A percentile compares a stretch with the other conserved stretches of the same genome.
Conservation (phyloP, 1,140 invertebrate genomes). For the Psilanteris sp. region DNA sequence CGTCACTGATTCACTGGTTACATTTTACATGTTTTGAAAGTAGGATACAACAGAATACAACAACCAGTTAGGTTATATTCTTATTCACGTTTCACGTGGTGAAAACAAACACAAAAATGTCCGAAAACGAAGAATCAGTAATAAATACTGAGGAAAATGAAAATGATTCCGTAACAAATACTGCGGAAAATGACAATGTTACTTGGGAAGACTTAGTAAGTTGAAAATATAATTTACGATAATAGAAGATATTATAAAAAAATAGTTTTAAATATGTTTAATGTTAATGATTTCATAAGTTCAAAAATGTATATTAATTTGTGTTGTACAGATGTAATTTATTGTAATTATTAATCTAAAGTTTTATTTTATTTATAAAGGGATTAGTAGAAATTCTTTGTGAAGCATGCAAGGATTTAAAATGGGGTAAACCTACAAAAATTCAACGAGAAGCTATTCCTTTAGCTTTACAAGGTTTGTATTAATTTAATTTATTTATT, state of each 20-base stretch:
- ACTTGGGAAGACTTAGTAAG: slow-evolving; percentile 84
- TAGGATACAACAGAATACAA: no score
- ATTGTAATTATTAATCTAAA: no score
- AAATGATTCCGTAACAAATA: slow-evolving; percentile 5
- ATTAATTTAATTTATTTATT: slow-evolving; percentile 2
- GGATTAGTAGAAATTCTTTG: slow-evolving; percentile 95
- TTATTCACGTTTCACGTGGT: no score
- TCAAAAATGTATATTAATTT: no score
- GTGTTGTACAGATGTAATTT: no score
- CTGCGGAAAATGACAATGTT: slow-evolving; percentile 38
- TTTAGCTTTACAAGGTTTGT: slow-evolving; percentile 88
- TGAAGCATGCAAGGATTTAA: slow-evolving; percentile 93
- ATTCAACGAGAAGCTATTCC: slow-evolving; percentile 97
- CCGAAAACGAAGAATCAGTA: slow-evolving; percentile 2
- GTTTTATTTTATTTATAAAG: slow-evolving; percentile 77
- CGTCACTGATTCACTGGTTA: no score
- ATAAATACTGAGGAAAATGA: background rate
- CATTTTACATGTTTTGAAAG: no score
- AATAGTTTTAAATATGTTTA: no score
- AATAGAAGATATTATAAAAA: no score
- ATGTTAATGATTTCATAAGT: no score
- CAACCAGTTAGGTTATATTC: no score
- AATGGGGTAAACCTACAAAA: slow-evolving; percentile 96
- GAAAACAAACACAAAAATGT: no score
- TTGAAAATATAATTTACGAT: slow-evolving; percentile 8